phyloP scores from a whole-genome alignment of 2,113 vertebrate species.

The Hirundichthys speculiger region DNA sequence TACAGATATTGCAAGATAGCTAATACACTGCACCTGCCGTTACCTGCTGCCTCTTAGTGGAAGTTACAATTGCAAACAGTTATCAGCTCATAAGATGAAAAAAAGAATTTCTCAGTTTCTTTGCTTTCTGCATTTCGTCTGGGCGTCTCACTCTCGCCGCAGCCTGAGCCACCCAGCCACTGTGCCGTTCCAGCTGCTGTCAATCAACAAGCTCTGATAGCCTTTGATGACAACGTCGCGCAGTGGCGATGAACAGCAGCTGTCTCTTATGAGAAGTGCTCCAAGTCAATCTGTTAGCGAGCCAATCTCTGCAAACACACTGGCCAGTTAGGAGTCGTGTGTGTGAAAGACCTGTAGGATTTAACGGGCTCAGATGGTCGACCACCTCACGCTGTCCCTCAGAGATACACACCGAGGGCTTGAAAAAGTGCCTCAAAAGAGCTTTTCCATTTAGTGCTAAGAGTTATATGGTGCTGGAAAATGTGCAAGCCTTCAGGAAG shows the following conservation, averaged over 20 bases:
- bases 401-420: slow-evolving; percentile 48
- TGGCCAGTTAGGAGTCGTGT: slow-evolving; percentile 64
- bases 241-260: slow-evolving; percentile 74
- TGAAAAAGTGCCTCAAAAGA: slow-evolving; percentile 32
- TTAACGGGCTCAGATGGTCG: slow-evolving; percentile 69
- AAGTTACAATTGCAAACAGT: slow-evolving; percentile 23
- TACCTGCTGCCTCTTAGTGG: slow-evolving; percentile 34
- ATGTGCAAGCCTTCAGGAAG: slow-evolving; percentile 17
- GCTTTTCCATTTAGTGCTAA: slow-evolving; percentile 26
- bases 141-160: slow-evolving; percentile 20
- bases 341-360: slow-evolving; percentile 61
- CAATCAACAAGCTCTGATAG: slow-evolving; percentile 78
- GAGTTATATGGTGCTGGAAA: slow-evolving; percentile 32
- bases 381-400: slow-evolving; percentile 45
- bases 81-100: slow-evolving; percentile 11
- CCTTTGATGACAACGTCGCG: slow-evolving; percentile 75
- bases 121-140: slow-evolving; percentile 7
- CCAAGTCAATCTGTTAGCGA: slow-evolving; percentile 77
- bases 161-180: slow-evolving; percentile 62
- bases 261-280: slow-evolving; percentile 75
- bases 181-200: slow-evolving; percentile 68
- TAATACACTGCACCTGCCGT: slow-evolving; percentile 59
- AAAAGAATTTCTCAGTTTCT: slow-evolving; percentile 26
- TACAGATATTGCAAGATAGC: slow-evolving; percentile 60
- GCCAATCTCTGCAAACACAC: slow-evolving; percentile 69